Percentiles rank a stretch among this genome's conserved stretches.
These are phyloP conservation scores for Eospalax fontanierii DNA, from an alignment of 2,797 vertebrate genomes.

Conservation along the genomic window DNA sequence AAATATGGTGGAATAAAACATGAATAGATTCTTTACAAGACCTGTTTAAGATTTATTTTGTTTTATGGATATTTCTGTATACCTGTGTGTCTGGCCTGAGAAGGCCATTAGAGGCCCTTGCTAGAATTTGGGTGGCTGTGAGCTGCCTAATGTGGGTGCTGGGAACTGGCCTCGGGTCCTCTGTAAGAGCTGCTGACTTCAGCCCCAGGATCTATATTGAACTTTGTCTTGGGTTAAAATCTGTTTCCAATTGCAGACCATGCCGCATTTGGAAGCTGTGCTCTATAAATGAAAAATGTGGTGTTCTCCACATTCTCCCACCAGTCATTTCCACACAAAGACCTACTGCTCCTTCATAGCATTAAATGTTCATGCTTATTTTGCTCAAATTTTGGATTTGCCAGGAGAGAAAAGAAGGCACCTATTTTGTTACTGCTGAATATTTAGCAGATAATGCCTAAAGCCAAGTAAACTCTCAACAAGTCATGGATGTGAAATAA, in stretches of 20 bases:
- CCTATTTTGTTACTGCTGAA: conserved; percentile 34
- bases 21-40: background rate
- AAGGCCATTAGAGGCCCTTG: too few species aligned
- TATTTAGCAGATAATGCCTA: conserved; percentile 10
- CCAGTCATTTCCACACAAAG: conserved; percentile 1
- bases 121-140: background rate
- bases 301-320: background rate
- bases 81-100: background rate
- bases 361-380: conserved; percentile 53
- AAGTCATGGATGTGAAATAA: conserved; percentile 1
- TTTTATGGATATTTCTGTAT: background rate
- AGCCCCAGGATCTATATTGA: background rate
- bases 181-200: too few species aligned
- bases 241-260: background rate
- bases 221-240: background rate
- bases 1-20: conserved; percentile 26
- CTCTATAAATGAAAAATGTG: background rate
- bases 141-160: background rate
- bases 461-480: background rate
- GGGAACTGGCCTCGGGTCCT: background rate
- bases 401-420: background rate
- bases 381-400: conserved; percentile 11
- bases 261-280: background rate
- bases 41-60: background rate
- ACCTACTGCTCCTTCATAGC: background rate